Base-by-base conservation (phyloP, 2,797 vertebrate genomes). In the Falco berigora region DNA sequence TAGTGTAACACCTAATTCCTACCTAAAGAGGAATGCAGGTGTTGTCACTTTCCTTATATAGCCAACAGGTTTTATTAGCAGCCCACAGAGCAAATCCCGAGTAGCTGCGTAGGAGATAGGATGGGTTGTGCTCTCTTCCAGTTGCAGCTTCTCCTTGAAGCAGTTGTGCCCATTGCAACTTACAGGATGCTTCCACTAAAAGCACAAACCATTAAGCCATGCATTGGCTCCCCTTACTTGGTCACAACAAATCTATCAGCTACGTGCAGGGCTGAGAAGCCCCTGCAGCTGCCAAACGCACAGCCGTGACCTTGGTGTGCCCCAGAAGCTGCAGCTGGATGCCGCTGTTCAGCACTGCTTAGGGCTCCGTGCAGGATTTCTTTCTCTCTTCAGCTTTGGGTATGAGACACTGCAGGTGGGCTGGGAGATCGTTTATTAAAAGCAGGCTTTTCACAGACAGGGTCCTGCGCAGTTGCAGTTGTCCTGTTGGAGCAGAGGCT, bases 301-400 rank as follows among this genome's bases (percentile, higher is more conserved):
- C 15, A 59, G 46, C 47, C 28, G 6, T 14, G 27, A 53, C 17
- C n/a, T 30, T 6, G 22, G 4, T n/a, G 38, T 38, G 46, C 18
- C 14, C 11, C 1, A 1, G 50, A 14, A 36, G 36, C 2, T 8
- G 20, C 28, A 46, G 47, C 17, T 14, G 59, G 32, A 5, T 16
- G 5, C 22, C 14, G 4, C 16, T 17, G 44, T 36, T 64, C 42
- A 28, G 1, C 12, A 4, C 44, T 21, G 25, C 15, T 66, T 4
- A 36, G 59, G 21, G 14, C 36, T 50, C 6, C 36, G 44, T 46
- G 27, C 38, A 46, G 23, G 32, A 38, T 59, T 42, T 79, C 32
- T 49, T 36, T 40, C 12, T 38, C 28, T 62, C 50, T 23, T 58
- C 22, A 52, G 28, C n/a, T 74, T 28, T 24, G n/a, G n/a, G n/a